Conservation (phyloP, 2,797 vertebrate species). For the Huso huso region DNA sequence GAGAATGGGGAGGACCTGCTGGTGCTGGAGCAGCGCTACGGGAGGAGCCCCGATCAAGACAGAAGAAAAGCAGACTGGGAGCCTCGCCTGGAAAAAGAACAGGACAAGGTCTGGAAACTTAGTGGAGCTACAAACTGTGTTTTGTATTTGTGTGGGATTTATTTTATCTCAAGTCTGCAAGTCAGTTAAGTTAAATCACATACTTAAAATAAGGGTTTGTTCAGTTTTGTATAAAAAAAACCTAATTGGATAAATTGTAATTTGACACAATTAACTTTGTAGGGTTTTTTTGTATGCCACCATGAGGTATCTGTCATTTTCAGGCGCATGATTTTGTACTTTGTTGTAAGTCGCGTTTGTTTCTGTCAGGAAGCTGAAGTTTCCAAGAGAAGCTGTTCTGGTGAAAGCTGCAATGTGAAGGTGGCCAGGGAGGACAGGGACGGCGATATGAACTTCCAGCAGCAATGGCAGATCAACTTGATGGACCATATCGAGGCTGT, state of each 20-base stretch:
- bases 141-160: too few relatives aligned
- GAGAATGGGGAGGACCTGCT: constrained; percentile 71
- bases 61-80: constrained; percentile 37
- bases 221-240: too few relatives aligned
- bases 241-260: too few relatives aligned
- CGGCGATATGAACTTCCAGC: constrained; percentile 47
- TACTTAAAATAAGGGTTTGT: too few relatives aligned
- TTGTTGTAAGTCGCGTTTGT: background rate
- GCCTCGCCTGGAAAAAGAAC: constrained; percentile 19
- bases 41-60: constrained; percentile 44
- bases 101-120: too few relatives aligned
- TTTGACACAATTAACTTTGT: too few relatives aligned
- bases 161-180: too few relatives aligned
- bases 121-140: too few relatives aligned
- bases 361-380: constrained; percentile 29
- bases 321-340: too few relatives aligned
- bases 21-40: constrained; percentile 64
- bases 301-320: constrained; percentile 22
- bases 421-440: constrained; percentile 27
- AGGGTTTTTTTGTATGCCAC: background rate
- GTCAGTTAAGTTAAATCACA: too few relatives aligned
- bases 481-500: constrained; percentile 84
- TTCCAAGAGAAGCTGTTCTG: constrained; percentile 30
- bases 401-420: constrained; percentile 26
- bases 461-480: constrained; percentile 88